Conservation (phyloP, 1,140 invertebrate genomes). For the Myzus persicae region DNA sequence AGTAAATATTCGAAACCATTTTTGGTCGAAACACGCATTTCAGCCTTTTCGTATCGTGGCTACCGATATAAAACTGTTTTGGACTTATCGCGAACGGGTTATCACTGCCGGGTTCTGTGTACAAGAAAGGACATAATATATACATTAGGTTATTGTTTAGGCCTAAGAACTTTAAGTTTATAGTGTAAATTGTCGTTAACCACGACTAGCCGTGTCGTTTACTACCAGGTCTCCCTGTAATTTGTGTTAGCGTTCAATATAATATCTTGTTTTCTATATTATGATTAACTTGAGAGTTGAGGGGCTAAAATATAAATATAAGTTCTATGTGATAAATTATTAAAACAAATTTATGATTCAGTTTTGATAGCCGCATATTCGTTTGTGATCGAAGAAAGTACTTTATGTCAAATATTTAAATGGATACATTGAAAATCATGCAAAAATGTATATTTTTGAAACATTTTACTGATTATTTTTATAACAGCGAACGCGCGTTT, state of each 20-base stretch:
- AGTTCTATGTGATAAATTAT: too few species aligned
- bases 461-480: too few species aligned
- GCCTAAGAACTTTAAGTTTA: background rate
- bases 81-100: background rate
- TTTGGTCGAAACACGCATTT: slow-evolving; percentile 16
- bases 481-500: background rate
- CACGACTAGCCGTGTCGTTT: too few species aligned
- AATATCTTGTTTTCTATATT: background rate
- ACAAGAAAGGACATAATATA: background rate
- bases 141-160: background rate
- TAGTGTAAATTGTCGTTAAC: background rate
- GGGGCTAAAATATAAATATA: too few species aligned
- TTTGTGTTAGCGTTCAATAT: too few species aligned
- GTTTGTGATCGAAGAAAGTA: too few species aligned
- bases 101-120: background rate
- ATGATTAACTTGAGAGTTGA: background rate
- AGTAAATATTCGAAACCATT: slow-evolving; percentile 15
- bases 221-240: too few species aligned
- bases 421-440: too few species aligned
- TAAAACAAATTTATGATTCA: too few species aligned
- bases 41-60: background rate
- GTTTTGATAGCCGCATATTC: too few species aligned
- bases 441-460: too few species aligned
- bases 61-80: background rate
- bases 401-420: too few species aligned